Evolutionary conservation across 2,888 invertebrate species (phyloP).

Genomic region (Athalia rosae): DNA sequence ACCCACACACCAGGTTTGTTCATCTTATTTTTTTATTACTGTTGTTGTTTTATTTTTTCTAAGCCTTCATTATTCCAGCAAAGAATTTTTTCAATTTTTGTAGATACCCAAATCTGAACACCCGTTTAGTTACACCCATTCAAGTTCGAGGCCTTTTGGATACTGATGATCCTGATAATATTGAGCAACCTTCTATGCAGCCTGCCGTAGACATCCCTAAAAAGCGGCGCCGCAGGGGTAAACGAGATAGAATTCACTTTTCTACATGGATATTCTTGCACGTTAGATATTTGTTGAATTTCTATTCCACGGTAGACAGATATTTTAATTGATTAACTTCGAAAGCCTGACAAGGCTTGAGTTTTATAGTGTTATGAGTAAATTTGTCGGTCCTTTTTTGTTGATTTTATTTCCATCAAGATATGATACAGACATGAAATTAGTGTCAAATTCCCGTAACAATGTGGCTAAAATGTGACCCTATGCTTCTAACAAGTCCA

Average conservation of each 20-base stretch:
- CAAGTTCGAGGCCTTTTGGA: constrained; percentile 85
- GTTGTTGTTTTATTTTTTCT: background rate
- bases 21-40: constrained; percentile 47
- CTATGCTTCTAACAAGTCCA: constrained; percentile 15
- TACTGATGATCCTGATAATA: constrained; percentile 80
- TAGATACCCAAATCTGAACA: constrained; percentile 87
- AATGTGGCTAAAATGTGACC: constrained; percentile 28
- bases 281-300: constrained; percentile 28
- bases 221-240: constrained; percentile 81
- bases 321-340: constrained; percentile 37
- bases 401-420: background rate
- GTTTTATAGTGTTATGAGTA: constrained; percentile 12
- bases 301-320: constrained; percentile 15
- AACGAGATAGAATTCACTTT: constrained; percentile 45
- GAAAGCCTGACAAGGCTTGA: constrained; percentile 14
- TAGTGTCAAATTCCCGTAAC: constrained; percentile 29
- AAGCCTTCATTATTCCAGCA: background rate
- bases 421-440: background rate
- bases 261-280: constrained; percentile 14
- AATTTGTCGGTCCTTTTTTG: constrained; percentile 23
- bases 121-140: constrained; percentile 83
- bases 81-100: constrained; percentile 5
- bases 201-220: constrained; percentile 77
- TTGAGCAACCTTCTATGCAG: constrained; percentile 76
- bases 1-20: constrained; percentile 84